Conservation (phyloP, 2,797 vertebrate species). For the Eupleurogrammus muticus region DNA sequence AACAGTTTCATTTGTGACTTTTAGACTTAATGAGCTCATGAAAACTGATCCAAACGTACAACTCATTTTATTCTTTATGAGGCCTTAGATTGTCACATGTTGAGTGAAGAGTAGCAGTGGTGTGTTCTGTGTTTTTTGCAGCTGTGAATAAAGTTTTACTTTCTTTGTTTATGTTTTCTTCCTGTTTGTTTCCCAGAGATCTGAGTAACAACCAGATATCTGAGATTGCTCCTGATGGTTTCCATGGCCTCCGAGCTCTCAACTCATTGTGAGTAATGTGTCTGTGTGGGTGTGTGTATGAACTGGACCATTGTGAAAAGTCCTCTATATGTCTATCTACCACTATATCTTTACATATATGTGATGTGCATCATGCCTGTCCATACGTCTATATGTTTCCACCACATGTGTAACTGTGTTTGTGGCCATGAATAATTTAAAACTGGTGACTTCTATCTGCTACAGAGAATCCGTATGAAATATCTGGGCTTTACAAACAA, state of each 20-base stretch:
- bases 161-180: conserved; percentile 11
- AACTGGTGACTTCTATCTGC: conserved; percentile 20
- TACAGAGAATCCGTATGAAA: conserved; percentile 24
- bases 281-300: conserved; percentile 26
- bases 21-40: too few species aligned
- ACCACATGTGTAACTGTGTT: neutral
- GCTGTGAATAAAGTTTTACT: neutral
- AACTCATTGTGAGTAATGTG: conserved; percentile 92
- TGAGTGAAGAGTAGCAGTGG: too few species aligned
- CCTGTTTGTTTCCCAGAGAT: conserved; percentile 84
- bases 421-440: conserved; percentile 53
- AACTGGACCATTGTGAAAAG: neutral
- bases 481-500: conserved; percentile 10
- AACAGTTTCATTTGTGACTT: too few species aligned
- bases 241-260: conserved; percentile 90
- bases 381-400: conserved; percentile 25
- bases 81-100: too few species aligned
- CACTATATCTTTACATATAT: conserved; percentile 26
- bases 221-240: conserved; percentile 76
- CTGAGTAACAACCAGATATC: conserved; percentile 95
- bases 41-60: too few species aligned
- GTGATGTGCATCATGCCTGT: neutral
- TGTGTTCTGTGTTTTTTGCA: neutral
- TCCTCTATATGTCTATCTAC: too few species aligned
- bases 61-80: too few species aligned